Evolutionary conservation across 2,888 invertebrate species (phyloP), one percentile per base, ranked within the genome.

Genomic region (Griposia aprilina): DNA sequence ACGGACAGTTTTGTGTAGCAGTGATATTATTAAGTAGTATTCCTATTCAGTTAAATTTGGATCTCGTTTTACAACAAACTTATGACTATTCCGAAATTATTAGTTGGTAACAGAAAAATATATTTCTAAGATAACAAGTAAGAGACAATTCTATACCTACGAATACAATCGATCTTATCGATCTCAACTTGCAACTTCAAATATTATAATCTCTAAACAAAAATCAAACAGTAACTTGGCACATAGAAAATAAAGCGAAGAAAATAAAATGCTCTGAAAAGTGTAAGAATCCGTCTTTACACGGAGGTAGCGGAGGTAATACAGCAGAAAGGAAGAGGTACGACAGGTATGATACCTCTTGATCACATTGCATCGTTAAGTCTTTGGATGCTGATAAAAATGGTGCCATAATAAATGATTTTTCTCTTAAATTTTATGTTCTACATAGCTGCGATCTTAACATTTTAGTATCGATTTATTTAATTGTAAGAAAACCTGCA

Each of bases 251-350:
- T 20, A 63, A 62, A 50, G 23, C 17, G 17, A 23, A 36, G 30
- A 67, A 68, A 68, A 76, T 76, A 82, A 68, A 75, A 62, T 59
- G 17, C 17, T 80, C 26, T 15, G 20, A 50, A 45, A 45, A 68
- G 55, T 52, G 41, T 45, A 48, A 45, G 8, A 48, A 48, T 23
- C 36, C 30, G 7, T 45, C n/a, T 30, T 62, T 41, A 50, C 79
- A 17, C 30, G 17, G 26, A 26, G 7, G 41, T 67, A 68, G 26
- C 26, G n/a, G 45, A 3, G 10, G 17, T 62, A 50, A 45, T 26
- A 59, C 41, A 57, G 67, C 30, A 63, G 63, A 76, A 57, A 23
- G 4, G 30, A 26, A 55, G 26, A 15, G 11, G 10, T 4, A 13
- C 0, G 50, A 67, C 66, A 55, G 74, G 20, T 30, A 26, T 67